Evolutionary conservation across 35 echinoderm and acorn worm genomes (phyloP).

Genomic region (Lytechinus pictus): DNA sequence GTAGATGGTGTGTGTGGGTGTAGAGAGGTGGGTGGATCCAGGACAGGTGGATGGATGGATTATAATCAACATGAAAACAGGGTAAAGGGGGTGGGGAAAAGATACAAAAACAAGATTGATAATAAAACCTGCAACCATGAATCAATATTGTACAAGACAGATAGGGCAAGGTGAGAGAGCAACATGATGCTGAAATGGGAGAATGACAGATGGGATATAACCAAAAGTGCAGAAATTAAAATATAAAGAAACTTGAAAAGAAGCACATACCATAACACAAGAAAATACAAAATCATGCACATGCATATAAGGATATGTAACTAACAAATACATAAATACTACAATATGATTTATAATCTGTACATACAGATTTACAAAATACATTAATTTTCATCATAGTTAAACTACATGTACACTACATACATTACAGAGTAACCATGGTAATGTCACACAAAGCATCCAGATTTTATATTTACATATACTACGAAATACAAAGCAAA

Average conservation of each 20-base stretch:
- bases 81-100: constrained; percentile 45
- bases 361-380: neutral
- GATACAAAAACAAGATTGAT: constrained; percentile 59
- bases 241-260: neutral
- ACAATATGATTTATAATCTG: neutral
- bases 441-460: neutral
- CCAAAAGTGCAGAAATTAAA: neutral
- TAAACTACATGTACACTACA: neutral
- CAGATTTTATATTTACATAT: no score
- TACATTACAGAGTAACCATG: neutral
- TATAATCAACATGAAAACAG: constrained; percentile 21
- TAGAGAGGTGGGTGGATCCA: neutral
- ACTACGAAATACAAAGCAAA: no score
- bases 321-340: neutral
- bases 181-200: neutral
- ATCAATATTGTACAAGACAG: neutral
- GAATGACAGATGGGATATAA: neutral
- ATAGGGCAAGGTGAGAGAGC: neutral
- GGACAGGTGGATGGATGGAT: neutral
- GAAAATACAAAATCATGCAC: neutral
- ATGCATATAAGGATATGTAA: neutral
- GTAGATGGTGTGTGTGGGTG: constrained; percentile 11
- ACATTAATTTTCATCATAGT: neutral
- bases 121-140: constrained; percentile 31
- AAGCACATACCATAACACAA: neutral